Conservation (phyloP, 1,140 invertebrate species). For the Caerostris darwini region DNA sequence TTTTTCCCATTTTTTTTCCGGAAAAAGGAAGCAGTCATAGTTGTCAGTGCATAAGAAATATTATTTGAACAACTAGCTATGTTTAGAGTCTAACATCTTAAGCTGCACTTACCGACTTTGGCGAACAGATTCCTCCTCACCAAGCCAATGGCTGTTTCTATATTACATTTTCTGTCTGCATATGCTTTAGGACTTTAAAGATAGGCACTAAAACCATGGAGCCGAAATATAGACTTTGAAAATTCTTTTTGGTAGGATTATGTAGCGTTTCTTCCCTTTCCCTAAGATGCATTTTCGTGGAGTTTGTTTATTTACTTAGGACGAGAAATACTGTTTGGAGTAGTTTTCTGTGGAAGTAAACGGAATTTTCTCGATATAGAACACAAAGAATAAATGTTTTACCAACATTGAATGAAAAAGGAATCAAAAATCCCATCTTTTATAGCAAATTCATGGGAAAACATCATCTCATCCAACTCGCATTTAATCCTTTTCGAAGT, state of each 20-base stretch:
- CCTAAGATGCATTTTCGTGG: not conserved
- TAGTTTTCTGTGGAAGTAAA: not conserved
- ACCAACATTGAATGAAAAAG: no score
- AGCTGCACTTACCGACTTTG: slow-evolving; percentile 3
- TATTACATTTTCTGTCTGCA: not conserved
- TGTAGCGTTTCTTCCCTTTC: not conserved
- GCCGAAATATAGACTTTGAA: not conserved
- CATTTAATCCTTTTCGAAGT: no score
- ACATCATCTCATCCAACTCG: no score
- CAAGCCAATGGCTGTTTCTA: not conserved
- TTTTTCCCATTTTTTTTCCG: not conserved
- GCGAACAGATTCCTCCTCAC: not conserved
- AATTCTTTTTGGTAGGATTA: not conserved
- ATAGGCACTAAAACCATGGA: not conserved
- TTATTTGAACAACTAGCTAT: not conserved
- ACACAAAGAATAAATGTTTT: no score
- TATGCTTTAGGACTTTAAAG: not conserved
- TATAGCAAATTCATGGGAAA: no score
- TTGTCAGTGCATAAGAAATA: not conserved
- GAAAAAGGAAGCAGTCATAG: no score
- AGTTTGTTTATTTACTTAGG: not conserved
- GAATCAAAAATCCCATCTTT: no score
- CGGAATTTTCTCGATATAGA: not conserved
- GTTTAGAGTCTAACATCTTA: not conserved
- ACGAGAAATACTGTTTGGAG: not conserved